Evolutionary conservation across 37 sponge, comb jelly and placozoan genomes (phyloP), one percentile per base, ranked within the genome.

Genomic region (Spongilla lacustris): DNA sequence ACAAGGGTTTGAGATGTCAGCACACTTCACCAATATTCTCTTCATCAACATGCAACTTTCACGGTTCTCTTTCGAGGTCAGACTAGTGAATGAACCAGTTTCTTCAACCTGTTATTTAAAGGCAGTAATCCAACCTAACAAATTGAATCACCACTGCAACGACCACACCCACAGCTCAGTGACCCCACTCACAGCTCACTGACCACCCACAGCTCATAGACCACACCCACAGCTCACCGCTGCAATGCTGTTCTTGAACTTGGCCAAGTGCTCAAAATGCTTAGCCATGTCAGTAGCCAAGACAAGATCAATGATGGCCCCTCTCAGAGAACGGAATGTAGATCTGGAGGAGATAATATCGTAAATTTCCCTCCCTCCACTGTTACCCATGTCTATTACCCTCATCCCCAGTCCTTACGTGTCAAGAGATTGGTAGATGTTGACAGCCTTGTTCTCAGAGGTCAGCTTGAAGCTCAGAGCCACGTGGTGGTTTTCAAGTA

Each of bases 241-340:
- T n/a, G n/a, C n/a, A n/a, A n/a, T n/a, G n/a, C n/a, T n/a, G n/a
- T n/a, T n/a, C 26, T 84, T 89, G 81, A 97, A 97, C 85, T 95
- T 97, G 30, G 88, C 76, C 27, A 95, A 85, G 76, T 97, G 92
- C 73, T 94, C 95, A 81, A 97, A 94, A 71, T 97, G 98, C 50
- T 93, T 92, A 23, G 98, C 86, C 95, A 97, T 97, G 83, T 97
- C 98, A 28, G 98, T 97, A 9, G 98, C 95, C 69, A 97, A 74
- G 17, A 97, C 95, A 91, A 97, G 71, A 50, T 92, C 93, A 50
- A 97, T 88, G 33, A 97, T 90, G 74, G 93, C 84, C 22, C 50
- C 49, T 41, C 98, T 82, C 75, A 97, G 68, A 25, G 66, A 77
- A 17, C 91, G 90, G 79, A 90, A 97, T 0, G 82, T 69, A 24